These are phyloP conservation scores for Xenopus laevis DNA, from an alignment of 2,113 vertebrate genomes.

Conservation along the genomic window DNA sequence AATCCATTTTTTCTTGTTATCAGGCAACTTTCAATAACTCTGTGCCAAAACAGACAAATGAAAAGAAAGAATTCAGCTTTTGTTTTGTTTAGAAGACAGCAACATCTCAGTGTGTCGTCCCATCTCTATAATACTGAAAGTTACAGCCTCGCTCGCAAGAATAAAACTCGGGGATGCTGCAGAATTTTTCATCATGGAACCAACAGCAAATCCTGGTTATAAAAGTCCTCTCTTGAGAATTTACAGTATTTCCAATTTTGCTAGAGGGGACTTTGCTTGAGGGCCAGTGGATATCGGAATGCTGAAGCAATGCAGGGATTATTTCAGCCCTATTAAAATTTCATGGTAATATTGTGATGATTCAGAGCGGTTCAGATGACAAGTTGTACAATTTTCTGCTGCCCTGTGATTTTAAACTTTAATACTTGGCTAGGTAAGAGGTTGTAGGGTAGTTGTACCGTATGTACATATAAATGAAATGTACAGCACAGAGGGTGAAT, in stretches of 20 bases:
- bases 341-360: conserved; percentile 35
- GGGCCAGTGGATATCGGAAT: not conserved
- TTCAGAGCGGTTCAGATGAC: not conserved
- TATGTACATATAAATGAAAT: no score
- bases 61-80: no score
- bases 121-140: not conserved
- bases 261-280: no score
- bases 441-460: not conserved
- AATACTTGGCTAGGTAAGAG: not conserved
- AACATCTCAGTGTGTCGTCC: not conserved
- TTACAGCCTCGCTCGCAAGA: not conserved
- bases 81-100: no score
- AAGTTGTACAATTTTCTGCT: not conserved
- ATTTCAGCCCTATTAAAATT: conserved; percentile 24
- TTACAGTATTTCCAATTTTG: not conserved
- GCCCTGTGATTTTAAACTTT: not conserved
- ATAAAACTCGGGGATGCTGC: not conserved
- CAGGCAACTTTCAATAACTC: no score
- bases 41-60: no score
- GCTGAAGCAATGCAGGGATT: conserved; percentile 25
- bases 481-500: no score
- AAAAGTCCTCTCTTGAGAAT: conserved; percentile 3
- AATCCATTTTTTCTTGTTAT: no score
- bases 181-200: not conserved
- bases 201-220: not conserved